Evolutionary conservation across 2,888 invertebrate genomes (phyloP).

Genomic region (Caprella mutica): DNA sequence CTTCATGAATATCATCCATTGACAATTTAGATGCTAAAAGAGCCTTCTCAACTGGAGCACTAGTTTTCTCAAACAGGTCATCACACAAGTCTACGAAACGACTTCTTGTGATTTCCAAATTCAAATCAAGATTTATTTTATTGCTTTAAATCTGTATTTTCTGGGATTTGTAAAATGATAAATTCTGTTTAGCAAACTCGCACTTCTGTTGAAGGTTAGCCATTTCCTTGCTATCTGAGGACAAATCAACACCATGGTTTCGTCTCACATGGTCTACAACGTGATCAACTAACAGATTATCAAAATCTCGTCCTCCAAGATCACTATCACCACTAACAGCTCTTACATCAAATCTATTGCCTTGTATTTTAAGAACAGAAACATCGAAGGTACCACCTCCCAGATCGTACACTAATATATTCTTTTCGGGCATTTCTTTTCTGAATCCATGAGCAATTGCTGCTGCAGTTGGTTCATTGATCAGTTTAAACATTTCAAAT

Average conservation of each 20-base stretch:
- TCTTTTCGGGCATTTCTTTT: not conserved
- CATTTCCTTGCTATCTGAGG: not conserved
- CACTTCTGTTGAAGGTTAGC: not conserved
- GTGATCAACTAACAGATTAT: not conserved
- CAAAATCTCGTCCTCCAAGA: constrained; percentile 1
- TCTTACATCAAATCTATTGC: not conserved
- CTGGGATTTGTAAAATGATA: not conserved
- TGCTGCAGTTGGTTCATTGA: not conserved
- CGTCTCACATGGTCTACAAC: not conserved
- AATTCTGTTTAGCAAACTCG: not conserved
- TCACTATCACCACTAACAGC: not conserved
- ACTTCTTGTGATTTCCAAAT: not conserved
- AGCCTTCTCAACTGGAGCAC: not conserved
- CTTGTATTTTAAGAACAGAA: not conserved
- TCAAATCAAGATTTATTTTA: too few relatives aligned
- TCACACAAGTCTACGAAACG: not conserved
- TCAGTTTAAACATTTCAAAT: not conserved
- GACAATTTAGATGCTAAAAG: constrained; percentile 39
- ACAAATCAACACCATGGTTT: not conserved
- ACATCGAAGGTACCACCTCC: constrained; percentile 7
- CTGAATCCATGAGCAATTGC: not conserved
- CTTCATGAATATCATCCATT: constrained; percentile 39
- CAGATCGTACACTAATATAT: constrained; percentile 1
- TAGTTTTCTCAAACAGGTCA: not conserved
- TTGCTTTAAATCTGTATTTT: not conserved